These are phyloP conservation scores for Tethea ocularis DNA, from an alignment of 2,888 invertebrate species.

Conservation along the genomic window DNA sequence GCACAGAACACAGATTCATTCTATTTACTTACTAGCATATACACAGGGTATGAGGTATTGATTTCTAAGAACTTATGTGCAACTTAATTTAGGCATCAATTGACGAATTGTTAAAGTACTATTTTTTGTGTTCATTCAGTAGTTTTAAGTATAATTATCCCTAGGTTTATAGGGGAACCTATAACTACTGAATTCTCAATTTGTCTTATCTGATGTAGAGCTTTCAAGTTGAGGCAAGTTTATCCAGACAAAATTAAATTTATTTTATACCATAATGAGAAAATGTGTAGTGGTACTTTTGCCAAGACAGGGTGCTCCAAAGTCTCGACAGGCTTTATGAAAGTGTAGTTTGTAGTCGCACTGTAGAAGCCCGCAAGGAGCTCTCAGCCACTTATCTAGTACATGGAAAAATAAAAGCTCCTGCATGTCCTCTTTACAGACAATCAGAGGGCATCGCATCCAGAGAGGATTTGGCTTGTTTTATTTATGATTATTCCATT, in stretches of 20 bases:
- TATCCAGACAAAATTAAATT: slow-evolving; percentile 4
- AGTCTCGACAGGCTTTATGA: slow-evolving; percentile 19
- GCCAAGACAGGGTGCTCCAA: slow-evolving; percentile 14
- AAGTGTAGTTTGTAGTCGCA: slow-evolving; percentile 17
- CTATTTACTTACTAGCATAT: too few relatives aligned
- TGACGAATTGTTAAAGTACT: too few relatives aligned
- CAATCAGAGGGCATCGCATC: slow-evolving; percentile 21
- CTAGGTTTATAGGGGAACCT: too few relatives aligned
- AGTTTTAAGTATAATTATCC: neutral
- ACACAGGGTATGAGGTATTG: too few relatives aligned
- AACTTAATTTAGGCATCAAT: too few relatives aligned
- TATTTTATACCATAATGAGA: slow-evolving; percentile 4
- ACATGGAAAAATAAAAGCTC: slow-evolving; percentile 18
- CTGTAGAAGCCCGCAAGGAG: slow-evolving; percentile 17
- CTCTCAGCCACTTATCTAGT: slow-evolving; percentile 23
- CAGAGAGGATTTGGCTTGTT: slow-evolving; percentile 21
- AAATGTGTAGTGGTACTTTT: slow-evolving; percentile 7
- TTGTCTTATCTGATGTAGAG: neutral
- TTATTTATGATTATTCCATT: slow-evolving; percentile 40
- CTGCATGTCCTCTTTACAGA: slow-evolving; percentile 3
- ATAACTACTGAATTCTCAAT: neutral
- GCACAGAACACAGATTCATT: too few relatives aligned
- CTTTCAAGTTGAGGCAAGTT: neutral
- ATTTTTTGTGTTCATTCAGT: too few relatives aligned
- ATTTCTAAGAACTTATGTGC: too few relatives aligned